Percentiles rank a stretch among this genome's conserved stretches.
These are phyloP conservation scores for Temnopleurus reevesii DNA, from an alignment of 53 echinoderm and acorn worm genomes.

Conservation along the genomic window DNA sequence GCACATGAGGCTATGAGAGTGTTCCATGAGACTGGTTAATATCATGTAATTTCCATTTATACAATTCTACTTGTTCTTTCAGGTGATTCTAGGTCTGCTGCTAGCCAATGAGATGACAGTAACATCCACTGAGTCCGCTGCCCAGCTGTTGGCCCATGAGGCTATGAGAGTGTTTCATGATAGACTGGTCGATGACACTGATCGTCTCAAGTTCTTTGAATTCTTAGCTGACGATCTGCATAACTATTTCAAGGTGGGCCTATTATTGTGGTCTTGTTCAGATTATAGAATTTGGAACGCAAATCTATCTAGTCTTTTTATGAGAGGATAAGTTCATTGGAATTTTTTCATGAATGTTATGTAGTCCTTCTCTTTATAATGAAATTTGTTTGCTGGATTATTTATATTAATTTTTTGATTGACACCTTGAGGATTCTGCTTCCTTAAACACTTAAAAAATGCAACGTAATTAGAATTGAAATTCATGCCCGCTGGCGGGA, in stretches of 20 bases:
- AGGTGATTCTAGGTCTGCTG: conserved; percentile 92
- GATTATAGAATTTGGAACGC: not conserved
- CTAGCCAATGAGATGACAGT: conserved; percentile 85
- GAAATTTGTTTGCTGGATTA: too few relatives aligned
- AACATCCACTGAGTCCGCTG: conserved; percentile 84
- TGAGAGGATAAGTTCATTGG: not conserved
- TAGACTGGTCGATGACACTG: conserved; percentile 78
- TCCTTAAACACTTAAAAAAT: too few relatives aligned
- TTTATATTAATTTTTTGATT: too few relatives aligned
- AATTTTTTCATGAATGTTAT: too few relatives aligned
- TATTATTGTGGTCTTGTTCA: not conserved
- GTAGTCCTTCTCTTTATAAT: too few relatives aligned
- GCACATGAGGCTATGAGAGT: conserved; percentile 98
- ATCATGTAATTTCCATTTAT: too few relatives aligned
- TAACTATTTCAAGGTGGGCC: conserved; percentile 91
- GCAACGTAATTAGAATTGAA: too few relatives aligned
- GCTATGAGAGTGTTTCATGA: conserved; percentile 98
- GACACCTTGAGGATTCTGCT: too few relatives aligned
- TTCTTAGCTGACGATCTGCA: conserved; percentile 96
- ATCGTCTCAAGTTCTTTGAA: conserved; percentile 88
- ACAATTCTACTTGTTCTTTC: not conserved
- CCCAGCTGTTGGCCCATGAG: conserved; percentile 94
- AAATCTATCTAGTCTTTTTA: not conserved
- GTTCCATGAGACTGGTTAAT: conserved; percentile 92
- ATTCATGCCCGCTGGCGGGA: too few relatives aligned